phyloP scores from a whole-genome alignment of 2,113 vertebrate species.

The Pedionomus torquatus region DNA sequence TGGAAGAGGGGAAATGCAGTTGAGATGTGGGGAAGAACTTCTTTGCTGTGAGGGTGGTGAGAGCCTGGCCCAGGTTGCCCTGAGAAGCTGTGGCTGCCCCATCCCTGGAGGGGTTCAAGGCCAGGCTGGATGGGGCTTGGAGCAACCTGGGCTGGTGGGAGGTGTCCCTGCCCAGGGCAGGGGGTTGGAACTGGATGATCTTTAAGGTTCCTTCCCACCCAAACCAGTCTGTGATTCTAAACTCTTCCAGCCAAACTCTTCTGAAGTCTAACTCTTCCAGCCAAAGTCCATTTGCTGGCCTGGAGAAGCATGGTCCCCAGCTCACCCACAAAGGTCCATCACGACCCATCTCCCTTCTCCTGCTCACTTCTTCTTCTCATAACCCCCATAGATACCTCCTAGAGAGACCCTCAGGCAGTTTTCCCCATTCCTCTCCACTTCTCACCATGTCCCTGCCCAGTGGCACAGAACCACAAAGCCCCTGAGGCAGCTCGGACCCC shows the following conservation, averaged over 20 bases:
- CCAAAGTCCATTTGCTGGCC: background rate
- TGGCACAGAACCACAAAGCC: background rate
- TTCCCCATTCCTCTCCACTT: background rate
- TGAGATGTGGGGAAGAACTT: too few species aligned
- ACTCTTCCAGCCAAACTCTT: background rate
- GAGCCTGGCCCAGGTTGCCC: too few species aligned
- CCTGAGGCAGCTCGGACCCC: background rate
- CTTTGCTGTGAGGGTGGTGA: too few species aligned
- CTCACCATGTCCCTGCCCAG: rapidly evolving
- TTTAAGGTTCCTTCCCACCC: background rate
- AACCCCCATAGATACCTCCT: background rate
- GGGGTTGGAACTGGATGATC: background rate
- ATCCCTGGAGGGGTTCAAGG: too few species aligned
- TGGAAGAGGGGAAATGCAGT: too few species aligned
- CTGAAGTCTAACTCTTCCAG: background rate
- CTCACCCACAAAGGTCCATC: background rate
- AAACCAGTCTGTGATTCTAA: background rate
- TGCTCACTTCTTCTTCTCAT: rapidly evolving
- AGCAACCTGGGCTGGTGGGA: background rate
- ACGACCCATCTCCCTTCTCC: background rate
- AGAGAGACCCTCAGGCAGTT: background rate
- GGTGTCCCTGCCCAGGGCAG: background rate
- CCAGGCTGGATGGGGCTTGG: background rate
- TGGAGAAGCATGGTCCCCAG: background rate
- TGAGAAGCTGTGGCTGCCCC: too few species aligned